Evolutionary conservation across 2,797 vertebrate species (phyloP).

Genomic region (Siniperca undulata): DNA sequence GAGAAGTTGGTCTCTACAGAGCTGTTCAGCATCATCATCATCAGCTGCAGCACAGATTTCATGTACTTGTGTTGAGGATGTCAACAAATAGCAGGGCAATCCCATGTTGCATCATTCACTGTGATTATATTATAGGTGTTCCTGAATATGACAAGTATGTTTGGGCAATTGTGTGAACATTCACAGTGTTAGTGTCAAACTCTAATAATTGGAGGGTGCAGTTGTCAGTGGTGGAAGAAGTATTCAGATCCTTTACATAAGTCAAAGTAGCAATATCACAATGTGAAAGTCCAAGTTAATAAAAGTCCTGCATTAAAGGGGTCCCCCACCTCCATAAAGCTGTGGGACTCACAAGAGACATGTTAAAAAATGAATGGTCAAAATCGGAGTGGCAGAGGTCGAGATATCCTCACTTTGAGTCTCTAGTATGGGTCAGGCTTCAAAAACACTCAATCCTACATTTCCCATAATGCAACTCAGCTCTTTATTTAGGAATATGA

Average conservation of each 20-base stretch:
- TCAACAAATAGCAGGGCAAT: slow-evolving; percentile 21
- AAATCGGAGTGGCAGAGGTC: background rate
- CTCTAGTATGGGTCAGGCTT: background rate
- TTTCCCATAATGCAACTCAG: background rate
- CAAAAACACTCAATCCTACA: background rate
- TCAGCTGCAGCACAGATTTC: slow-evolving; percentile 5
- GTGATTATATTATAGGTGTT: slow-evolving; percentile 7
- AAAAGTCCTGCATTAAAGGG: background rate
- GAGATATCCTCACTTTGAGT: background rate
- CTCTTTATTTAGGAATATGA: background rate
- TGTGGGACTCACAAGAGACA: background rate
- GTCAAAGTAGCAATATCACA: background rate
- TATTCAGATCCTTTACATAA: background rate
- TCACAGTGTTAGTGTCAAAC: background rate
- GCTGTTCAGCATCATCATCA: slow-evolving; percentile 19
- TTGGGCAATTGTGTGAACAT: background rate
- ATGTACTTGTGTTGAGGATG: slow-evolving; percentile 8
- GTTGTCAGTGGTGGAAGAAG: background rate
- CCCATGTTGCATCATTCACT: slow-evolving; percentile 20
- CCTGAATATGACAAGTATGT: slow-evolving; percentile 6
- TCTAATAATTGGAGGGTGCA: background rate
- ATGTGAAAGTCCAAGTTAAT: background rate
- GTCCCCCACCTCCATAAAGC: background rate
- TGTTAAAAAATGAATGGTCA: background rate
- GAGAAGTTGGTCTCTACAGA: slow-evolving; percentile 32